Evolutionary conservation across 2,797 vertebrate species (phyloP).

Genomic region (Sciurus vulgaris): DNA sequence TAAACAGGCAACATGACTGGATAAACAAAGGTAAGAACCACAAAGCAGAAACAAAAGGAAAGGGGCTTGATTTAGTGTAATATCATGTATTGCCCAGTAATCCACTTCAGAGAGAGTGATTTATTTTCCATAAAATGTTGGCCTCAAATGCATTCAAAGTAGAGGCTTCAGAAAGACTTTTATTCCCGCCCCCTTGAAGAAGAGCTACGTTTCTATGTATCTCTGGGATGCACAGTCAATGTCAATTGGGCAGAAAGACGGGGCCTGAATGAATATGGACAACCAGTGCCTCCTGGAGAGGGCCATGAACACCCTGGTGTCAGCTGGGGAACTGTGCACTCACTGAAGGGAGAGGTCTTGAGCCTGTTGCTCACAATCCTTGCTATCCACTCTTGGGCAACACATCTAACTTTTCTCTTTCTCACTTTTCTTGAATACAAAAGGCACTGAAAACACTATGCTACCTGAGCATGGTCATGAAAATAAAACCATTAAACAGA

Average conservation of each 20-base stretch:
- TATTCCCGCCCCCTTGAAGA: background rate
- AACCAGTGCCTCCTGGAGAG: background rate
- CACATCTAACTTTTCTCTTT: background rate
- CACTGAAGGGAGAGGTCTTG: background rate
- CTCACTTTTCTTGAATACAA: background rate
- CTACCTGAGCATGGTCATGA: background rate
- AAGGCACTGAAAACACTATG: background rate
- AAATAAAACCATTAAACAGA: conserved; percentile 24
- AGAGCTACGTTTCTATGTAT: background rate
- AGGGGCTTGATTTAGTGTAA: background rate
- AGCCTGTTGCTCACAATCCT: background rate
- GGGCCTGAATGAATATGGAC: background rate
- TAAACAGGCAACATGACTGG: background rate
- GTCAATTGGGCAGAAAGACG: background rate
- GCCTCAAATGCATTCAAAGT: background rate
- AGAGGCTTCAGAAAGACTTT: conserved; percentile 18
- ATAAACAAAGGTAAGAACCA: conserved; percentile 43
- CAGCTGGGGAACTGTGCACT: accelerated
- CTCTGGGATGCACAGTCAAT: background rate
- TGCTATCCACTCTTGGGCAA: background rate
- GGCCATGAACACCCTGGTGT: accelerated
- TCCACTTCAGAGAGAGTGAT: conserved; percentile 64
- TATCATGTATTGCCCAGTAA: background rate
- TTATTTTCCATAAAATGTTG: background rate
- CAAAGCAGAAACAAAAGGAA: background rate